A percentile compares a stretch with the other conserved stretches of the same genome.
Evolutionary conservation across 2,113 vertebrate species (phyloP).

Genomic region (Seriola dumerili): DNA sequence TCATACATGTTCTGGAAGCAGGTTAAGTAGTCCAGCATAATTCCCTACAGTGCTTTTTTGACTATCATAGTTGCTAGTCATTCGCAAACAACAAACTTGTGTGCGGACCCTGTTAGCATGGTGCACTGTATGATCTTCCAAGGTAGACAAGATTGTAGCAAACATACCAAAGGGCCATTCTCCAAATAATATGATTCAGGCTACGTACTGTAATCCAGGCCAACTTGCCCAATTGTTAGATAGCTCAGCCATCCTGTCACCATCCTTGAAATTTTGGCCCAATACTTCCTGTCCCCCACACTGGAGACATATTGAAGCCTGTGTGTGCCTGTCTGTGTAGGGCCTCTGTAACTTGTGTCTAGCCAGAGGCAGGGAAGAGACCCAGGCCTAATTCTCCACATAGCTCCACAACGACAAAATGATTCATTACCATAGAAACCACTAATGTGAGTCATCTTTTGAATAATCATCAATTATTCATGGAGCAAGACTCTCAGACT

Average conservation of each 20-base stretch:
- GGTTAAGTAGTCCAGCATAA: neutral
- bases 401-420: conserved; percentile 70
- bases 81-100: neutral
- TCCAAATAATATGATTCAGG: neutral
- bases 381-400: conserved; percentile 54
- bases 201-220: neutral
- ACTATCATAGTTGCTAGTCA: neutral
- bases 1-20: neutral
- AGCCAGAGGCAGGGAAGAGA: conserved; percentile 46
- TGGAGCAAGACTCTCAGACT: conserved; percentile 60
- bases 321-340: conserved; percentile 42
- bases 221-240: conserved; percentile 20
- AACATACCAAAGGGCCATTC: neutral
- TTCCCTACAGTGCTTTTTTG: neutral
- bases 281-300: neutral
- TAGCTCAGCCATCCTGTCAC: conserved; percentile 35
- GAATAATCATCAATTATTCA: conserved; percentile 83
- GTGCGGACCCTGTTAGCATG: neutral
- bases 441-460: conserved; percentile 82
- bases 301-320: conserved; percentile 27
- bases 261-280: conserved; percentile 16
- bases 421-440: conserved; percentile 78
- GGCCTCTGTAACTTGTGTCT: conserved; percentile 29
- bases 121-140: neutral
- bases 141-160: neutral